Conservation (phyloP, 2,888 invertebrate genomes). For the Fragum whitleyi region DNA sequence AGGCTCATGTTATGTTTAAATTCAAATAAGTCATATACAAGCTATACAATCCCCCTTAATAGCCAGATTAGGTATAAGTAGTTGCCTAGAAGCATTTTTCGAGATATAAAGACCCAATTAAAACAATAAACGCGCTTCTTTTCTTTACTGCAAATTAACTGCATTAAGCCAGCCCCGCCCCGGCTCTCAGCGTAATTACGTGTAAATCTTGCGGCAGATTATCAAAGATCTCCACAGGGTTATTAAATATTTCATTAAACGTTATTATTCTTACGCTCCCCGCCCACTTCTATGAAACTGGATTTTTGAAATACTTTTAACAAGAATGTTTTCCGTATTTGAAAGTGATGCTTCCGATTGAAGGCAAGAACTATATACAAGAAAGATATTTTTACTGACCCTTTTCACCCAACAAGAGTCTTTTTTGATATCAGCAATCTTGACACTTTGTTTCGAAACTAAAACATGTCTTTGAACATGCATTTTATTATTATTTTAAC, state of each 20-base stretch:
- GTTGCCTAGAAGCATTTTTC: neutral
- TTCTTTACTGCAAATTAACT: slow-evolving; percentile 21
- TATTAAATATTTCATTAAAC: slow-evolving; percentile 23
- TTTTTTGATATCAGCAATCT: too few species aligned
- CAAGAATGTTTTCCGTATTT: neutral
- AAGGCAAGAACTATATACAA: neutral
- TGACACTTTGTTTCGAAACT: too few species aligned
- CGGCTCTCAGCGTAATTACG: slow-evolving; percentile 11
- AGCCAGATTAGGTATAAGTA: neutral
- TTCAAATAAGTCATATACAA: too few species aligned
- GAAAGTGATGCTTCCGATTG: neutral
- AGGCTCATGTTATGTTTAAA: too few species aligned
- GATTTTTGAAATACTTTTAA: neutral
- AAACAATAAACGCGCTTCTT: slow-evolving; percentile 10
- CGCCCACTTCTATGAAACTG: slow-evolving; percentile 16
- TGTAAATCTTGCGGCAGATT: neutral
- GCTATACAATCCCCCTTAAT: too few species aligned
- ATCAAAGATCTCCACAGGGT: slow-evolving; percentile 9
- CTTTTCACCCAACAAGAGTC: too few species aligned
- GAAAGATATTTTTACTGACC: too few species aligned
- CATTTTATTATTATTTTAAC: too few species aligned
- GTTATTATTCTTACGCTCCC: neutral
- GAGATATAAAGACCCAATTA: slow-evolving; percentile 21
- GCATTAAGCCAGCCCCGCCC: slow-evolving; percentile 16
- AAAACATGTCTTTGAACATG: too few species aligned